Evolutionary conservation across 2,113 vertebrate species (phyloP).

Genomic region (Scolopax mira): DNA sequence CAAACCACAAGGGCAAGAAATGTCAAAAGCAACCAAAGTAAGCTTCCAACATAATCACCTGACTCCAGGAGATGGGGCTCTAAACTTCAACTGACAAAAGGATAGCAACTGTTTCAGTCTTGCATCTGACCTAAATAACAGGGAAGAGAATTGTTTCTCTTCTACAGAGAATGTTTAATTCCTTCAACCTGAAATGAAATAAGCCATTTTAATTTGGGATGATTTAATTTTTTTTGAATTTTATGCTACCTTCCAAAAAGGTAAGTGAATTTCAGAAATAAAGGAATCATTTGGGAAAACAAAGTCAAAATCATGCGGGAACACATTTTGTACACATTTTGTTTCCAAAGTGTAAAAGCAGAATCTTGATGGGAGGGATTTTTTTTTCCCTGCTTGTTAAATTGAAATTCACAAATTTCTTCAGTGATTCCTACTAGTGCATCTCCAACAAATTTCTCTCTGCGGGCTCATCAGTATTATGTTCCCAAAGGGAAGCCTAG

Average conservation of each 20-base stretch:
- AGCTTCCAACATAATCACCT: conserved; percentile 8
- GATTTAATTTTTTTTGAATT: background rate
- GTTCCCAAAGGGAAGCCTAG: background rate
- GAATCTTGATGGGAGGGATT: background rate
- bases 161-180: background rate
- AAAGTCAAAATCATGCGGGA: background rate
- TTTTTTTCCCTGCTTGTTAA: background rate
- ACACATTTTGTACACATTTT: background rate
- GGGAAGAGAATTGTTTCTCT: background rate
- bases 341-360: background rate
- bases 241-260: background rate
- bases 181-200: background rate
- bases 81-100: conserved; percentile 18
- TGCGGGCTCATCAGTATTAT: background rate
- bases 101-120: background rate
- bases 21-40: conserved; percentile 2
- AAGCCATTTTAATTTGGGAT: background rate
- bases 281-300: background rate
- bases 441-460: background rate
- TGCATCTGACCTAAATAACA: background rate
- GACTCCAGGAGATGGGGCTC: conserved; percentile 2
- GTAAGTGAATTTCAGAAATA: background rate
- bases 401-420: background rate
- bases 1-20: conserved; percentile 29
- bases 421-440: background rate